Evolutionary conservation across 2,888 invertebrate genomes (phyloP), one percentile per base, ranked within the genome.

Genomic region (Pecten maximus): DNA sequence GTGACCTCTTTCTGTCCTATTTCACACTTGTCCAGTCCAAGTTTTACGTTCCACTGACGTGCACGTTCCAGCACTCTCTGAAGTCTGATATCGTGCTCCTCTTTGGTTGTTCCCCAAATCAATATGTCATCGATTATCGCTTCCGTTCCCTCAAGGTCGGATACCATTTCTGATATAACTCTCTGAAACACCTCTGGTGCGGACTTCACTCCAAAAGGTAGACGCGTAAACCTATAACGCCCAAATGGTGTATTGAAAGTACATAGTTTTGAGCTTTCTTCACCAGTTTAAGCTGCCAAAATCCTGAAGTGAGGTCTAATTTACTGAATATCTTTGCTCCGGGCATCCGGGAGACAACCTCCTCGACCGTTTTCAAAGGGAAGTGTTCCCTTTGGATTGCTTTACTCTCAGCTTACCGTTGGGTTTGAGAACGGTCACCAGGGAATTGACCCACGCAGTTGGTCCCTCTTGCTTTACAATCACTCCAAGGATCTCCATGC

Each of bases 391-490:
- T 19, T 87, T 88, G 40, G 19, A 93, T 91, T 2, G 91, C 91
- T 12, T 90, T 54, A 87, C 91, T 60, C 0, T 91, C 40, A 23
- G 23, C 48, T 23, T 88, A 87, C 50, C n/a, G 28, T 90, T 91
- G 12, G 86, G 48, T 89, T 93, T 94, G 87, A n/a, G n/a, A 2
- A 92, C 92, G 23, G 90, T 89, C 0, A 93, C 93, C 90, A 94
- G 86, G n/a, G 88, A 90, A 74, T 90, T 93, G 0, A 94, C 92
- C 92, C 93, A 93, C 0, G 87, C 89, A 50, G 94, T 93, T 12
- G 93, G 93, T 88, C 93, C 91, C 54, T 16, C 88, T 50, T 89
- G 88, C 89, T 89, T 90, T 8, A 40, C 89, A 86, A 93, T 94
- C 0, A 93, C 91, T n/a, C 90, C 87, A 0, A 88, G 23, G 23